Percentiles rank a stretch among this genome's conserved stretches.
Evolutionary conservation across 2,797 vertebrate genomes (phyloP).

Genomic region (Rhinophrynus dorsalis): DNA sequence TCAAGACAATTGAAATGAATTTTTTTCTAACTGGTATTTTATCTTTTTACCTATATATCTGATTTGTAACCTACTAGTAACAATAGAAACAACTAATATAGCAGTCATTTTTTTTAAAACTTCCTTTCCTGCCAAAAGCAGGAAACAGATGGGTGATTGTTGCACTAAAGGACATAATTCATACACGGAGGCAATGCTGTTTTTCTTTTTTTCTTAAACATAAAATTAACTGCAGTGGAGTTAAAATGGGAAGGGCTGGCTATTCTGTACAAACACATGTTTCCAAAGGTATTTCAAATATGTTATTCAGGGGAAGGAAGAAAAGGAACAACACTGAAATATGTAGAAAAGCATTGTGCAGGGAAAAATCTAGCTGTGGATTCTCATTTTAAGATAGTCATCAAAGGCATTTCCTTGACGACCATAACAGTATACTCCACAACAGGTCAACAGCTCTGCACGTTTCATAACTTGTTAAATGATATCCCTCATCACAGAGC

Average conservation of each 20-base stretch:
- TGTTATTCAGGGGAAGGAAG: slow-evolving; percentile 34
- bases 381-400: slow-evolving; percentile 25
- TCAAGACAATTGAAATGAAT: background rate
- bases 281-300: slow-evolving; percentile 45
- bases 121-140: slow-evolving; percentile 25
- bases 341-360: slow-evolving; percentile 35
- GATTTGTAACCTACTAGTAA: slow-evolving; percentile 4
- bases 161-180: slow-evolving; percentile 26
- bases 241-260: slow-evolving; percentile 32
- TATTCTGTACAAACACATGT: slow-evolving; percentile 37
- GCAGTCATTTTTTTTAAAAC: background rate
- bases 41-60: background rate
- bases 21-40: background rate
- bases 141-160: slow-evolving; percentile 47
- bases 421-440: background rate
- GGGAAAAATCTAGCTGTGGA: slow-evolving; percentile 22
- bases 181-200: slow-evolving; percentile 13
- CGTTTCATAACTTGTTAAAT: background rate
- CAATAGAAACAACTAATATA: slow-evolving; percentile 13
- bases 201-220: slow-evolving; percentile 11
- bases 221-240: slow-evolving; percentile 25
- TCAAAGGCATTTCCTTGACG: slow-evolving; percentile 35
- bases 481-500: no score
- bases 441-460: slow-evolving; percentile 9
- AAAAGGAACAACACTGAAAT: slow-evolving; percentile 29